Evolutionary conservation across 2,797 vertebrate genomes (phyloP).

Genomic region (Morus bassanus): DNA sequence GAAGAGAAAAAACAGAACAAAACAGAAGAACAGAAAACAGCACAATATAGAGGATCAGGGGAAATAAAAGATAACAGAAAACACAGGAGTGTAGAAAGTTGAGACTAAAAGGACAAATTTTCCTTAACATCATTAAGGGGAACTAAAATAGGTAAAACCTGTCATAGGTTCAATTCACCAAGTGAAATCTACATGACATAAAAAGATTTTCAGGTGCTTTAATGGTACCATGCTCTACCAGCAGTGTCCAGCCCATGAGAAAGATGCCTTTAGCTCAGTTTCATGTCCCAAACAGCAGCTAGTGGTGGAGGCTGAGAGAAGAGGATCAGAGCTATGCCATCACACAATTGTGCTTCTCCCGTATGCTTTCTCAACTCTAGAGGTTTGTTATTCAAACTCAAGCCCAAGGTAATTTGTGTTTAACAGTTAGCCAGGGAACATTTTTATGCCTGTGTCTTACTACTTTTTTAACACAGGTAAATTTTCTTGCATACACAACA

Average conservation of each 20-base stretch:
- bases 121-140: background rate
- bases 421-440: background rate
- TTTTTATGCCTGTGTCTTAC: rapidly evolving
- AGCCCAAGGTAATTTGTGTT: background rate
- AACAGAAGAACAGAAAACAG: background rate
- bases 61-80: background rate
- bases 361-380: background rate
- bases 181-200: background rate
- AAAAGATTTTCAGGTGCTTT: background rate
- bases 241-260: background rate
- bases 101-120: background rate
- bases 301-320: background rate
- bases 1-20: background rate
- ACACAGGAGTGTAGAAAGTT: background rate
- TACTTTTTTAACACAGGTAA: background rate
- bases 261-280: background rate
- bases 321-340: background rate
- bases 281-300: background rate
- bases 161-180: background rate
- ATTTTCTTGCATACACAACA: background rate
- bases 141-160: background rate
- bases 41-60: background rate
- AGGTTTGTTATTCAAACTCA: background rate
- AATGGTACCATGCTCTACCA: background rate
- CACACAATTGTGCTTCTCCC: rapidly evolving